These are phyloP conservation scores for Anomalospiza imberbis DNA, from an alignment of 2,797 vertebrate genomes.

Conservation along the genomic window DNA sequence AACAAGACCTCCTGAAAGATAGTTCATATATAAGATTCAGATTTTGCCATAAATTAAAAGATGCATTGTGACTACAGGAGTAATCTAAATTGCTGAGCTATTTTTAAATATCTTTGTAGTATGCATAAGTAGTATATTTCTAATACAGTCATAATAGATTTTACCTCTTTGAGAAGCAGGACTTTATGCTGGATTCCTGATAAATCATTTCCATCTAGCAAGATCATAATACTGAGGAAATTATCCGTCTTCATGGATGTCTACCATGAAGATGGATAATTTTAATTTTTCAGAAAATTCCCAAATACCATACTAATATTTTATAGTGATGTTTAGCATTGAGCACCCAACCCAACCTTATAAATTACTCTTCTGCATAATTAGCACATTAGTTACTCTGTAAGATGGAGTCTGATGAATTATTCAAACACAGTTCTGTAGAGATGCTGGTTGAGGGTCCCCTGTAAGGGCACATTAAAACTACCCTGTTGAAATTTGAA, in stretches of 20 bases:
- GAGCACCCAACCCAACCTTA: conserved; percentile 67
- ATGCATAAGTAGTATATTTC: neutral
- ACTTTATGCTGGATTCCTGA: neutral
- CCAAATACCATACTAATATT: conserved; percentile 73
- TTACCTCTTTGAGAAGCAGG: neutral
- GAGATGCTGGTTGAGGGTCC: conserved; percentile 35
- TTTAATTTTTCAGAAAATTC: conserved; percentile 32
- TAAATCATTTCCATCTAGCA: neutral
- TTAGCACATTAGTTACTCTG: conserved; percentile 76
- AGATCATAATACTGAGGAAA: neutral
- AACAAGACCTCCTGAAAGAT: neutral
- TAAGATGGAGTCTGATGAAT: conserved; percentile 75
- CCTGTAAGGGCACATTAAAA: conserved; percentile 42
- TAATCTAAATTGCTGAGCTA: neutral
- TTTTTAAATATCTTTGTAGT: neutral
- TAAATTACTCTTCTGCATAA: conserved; percentile 74
- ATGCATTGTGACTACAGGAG: neutral
- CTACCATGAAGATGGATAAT: conserved; percentile 29
- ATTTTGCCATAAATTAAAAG: neutral
- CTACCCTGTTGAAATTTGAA: conserved; percentile 33
- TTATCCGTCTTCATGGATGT: conserved; percentile 37
- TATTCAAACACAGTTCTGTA: conserved; percentile 70
- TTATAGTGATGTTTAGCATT: conserved; percentile 71
- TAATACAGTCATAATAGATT: neutral
- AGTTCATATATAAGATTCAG: neutral